Conservation (phyloP, 1,140 invertebrate genomes). For the Linepithema humile region DNA sequence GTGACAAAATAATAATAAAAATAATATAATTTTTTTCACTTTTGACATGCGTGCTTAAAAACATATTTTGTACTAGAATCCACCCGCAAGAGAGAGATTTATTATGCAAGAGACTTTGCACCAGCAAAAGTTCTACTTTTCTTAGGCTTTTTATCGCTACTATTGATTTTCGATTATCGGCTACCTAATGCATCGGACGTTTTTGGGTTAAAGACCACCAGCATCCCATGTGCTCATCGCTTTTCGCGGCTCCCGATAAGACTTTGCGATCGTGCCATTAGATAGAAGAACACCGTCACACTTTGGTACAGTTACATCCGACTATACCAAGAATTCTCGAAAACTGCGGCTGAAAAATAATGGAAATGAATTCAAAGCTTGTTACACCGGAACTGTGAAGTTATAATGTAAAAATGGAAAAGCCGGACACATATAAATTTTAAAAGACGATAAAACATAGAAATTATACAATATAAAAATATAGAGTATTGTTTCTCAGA, state of each 20-base stretch:
- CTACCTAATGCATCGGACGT: conserved; percentile 66
- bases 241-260: conserved; percentile 42
- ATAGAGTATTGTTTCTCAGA: neutral
- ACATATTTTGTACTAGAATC: conserved; percentile 33
- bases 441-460: neutral
- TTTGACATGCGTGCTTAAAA: neutral
- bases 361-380: conserved; percentile 6
- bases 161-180: conserved; percentile 73
- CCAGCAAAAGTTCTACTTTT: conserved; percentile 47
- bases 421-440: neutral
- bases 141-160: conserved; percentile 64
- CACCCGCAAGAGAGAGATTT: conserved; percentile 62
- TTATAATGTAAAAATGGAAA: neutral
- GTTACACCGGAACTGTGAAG: conserved; percentile 16
- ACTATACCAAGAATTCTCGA: conserved; percentile 4
- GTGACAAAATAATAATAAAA: neutral
- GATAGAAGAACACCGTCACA: conserved; percentile 41
- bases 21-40: too few relatives aligned
- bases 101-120: conserved; percentile 65
- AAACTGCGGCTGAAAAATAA: conserved; percentile 17
- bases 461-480: neutral
- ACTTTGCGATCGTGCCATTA: conserved; percentile 49
- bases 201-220: conserved; percentile 71
- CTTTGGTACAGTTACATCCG: conserved; percentile 36
- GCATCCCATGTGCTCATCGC: conserved; percentile 17